Evolutionary conservation across 2,113 vertebrate genomes (phyloP).

Genomic region (Panthera tigris): DNA sequence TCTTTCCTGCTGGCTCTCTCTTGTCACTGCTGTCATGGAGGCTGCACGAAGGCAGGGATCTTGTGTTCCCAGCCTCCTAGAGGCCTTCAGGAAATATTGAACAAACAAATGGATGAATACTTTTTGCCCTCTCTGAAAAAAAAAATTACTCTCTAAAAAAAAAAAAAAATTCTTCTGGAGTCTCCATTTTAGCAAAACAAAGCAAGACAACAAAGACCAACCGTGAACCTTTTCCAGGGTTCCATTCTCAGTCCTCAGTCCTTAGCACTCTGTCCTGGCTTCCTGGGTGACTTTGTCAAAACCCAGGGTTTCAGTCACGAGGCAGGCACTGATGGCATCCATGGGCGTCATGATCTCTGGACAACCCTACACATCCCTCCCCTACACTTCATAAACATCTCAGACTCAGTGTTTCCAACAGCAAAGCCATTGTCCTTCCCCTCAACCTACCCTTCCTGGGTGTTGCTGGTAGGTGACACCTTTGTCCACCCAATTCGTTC

Average conservation of each 20-base stretch:
- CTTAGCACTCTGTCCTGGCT: background rate
- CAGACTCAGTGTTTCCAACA: background rate
- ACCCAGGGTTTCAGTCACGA: background rate
- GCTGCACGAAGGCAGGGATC: background rate
- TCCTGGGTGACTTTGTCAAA: background rate
- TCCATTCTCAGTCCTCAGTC: background rate
- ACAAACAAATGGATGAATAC: background rate
- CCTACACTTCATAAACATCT: background rate
- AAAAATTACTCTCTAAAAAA: background rate
- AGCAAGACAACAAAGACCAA: background rate
- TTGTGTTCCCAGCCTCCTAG: background rate
- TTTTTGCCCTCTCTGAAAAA: background rate
- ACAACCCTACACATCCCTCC: background rate
- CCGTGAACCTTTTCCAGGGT: background rate
- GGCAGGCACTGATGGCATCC: accelerated
- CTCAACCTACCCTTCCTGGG: background rate
- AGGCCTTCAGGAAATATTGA: background rate
- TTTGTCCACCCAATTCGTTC: background rate
- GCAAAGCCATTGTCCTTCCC: background rate
- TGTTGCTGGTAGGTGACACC: background rate
- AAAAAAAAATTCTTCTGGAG: background rate
- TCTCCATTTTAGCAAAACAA: background rate
- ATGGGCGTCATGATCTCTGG: too few relatives aligned
- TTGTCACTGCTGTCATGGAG: background rate
- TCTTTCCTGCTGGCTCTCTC: background rate